Conservation (phyloP, 2,113 vertebrate genomes). For the Theristicus caerulescens region DNA sequence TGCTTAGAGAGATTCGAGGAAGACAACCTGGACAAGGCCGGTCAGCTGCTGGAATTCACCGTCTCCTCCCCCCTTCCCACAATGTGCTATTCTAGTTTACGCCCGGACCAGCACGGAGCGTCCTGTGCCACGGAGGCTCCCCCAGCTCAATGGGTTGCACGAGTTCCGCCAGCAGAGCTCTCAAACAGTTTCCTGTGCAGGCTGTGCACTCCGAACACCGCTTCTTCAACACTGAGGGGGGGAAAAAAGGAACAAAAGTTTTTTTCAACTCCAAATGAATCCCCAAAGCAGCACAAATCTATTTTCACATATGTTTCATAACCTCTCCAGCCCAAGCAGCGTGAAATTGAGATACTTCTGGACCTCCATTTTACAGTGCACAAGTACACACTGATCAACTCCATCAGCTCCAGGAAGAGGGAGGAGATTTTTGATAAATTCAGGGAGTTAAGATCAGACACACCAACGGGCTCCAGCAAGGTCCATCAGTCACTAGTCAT, state of each 20-base stretch:
- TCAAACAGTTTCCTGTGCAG: neutral
- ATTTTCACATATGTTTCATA: neutral
- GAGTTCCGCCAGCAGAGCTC: neutral
- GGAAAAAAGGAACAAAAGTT: neutral
- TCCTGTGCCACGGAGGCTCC: neutral
- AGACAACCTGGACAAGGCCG: neutral
- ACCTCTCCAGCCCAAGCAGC: neutral
- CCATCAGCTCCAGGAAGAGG: neutral
- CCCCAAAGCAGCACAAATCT: neutral
- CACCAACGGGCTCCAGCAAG: neutral
- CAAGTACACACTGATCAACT: neutral
- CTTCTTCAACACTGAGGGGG: neutral
- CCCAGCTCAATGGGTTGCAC: neutral
- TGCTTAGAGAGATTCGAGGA: neutral
- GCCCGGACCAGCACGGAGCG: neutral
- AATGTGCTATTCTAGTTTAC: neutral
- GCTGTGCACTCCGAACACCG: neutral
- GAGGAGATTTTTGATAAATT: neutral
- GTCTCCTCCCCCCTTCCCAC: neutral
- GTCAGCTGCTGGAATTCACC: neutral
- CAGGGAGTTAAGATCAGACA: neutral
- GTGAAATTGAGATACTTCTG: neutral
- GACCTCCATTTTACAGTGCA: neutral
- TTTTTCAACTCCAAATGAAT: neutral
- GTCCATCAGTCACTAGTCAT: neutral